Conservation (phyloP, 2,113 vertebrate genomes). For the Grammomys surdaster region DNA sequence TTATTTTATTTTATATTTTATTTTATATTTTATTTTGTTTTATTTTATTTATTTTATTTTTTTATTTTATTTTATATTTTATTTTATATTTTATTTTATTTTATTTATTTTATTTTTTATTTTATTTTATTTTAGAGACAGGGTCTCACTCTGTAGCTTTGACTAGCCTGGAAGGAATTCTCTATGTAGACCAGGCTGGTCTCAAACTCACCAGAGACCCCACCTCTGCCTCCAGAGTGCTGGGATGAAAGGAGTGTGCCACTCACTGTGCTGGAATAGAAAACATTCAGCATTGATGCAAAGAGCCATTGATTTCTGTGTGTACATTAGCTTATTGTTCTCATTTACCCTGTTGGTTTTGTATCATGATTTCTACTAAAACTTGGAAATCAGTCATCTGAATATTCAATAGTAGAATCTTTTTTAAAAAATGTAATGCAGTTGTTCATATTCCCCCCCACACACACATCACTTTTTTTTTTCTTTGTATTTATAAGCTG, state of each 20-base stretch:
- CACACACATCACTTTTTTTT: not conserved
- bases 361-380: conserved; percentile 24
- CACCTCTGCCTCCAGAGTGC: not conserved
- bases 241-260: not conserved
- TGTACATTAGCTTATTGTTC: not conserved
- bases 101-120: not conserved
- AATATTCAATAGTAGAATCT: not conserved
- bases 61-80: not conserved
- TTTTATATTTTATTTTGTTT: too few relatives aligned
- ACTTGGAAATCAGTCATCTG: conserved; percentile 22
- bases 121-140: not conserved
- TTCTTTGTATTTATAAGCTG: conserved; percentile 48
- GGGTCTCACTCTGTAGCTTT: not conserved
- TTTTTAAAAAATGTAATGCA: not conserved
- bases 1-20: not conserved
- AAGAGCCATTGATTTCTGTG: conserved; percentile 18
- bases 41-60: not conserved
- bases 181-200: not conserved
- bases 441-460: not conserved
- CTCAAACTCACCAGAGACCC: not conserved
- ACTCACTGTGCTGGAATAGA: not conserved
- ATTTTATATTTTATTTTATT: not conserved
- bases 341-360: conserved; percentile 2
- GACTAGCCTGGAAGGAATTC: not conserved
- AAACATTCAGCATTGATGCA: conserved; percentile 7